Percentiles rank a stretch among this genome's conserved stretches.
Conservation (phyloP, 2,113 vertebrate genomes). For the Erythrolamprus reginae region DNA sequence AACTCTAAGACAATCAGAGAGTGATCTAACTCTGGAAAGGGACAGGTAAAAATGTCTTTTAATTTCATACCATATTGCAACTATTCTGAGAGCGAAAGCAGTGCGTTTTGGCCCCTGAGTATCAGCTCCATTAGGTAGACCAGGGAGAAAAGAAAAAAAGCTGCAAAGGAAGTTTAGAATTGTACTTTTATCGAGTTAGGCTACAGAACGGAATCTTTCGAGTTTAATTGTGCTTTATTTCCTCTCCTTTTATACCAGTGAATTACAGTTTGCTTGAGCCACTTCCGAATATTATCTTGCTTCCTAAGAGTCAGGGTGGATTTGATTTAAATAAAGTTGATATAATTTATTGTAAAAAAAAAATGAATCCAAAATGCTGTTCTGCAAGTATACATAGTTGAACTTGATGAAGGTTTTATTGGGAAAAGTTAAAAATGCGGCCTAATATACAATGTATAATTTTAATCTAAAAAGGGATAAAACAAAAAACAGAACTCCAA, state of each 20-base stretch:
- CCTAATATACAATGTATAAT: neutral
- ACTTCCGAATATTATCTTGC: neutral
- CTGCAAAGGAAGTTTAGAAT: neutral
- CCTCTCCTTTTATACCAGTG: neutral
- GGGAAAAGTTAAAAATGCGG: neutral
- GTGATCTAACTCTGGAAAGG: neutral
- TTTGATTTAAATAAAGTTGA: too few species aligned
- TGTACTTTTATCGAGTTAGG: neutral
- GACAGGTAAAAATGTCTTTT: neutral
- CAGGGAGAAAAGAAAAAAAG: neutral
- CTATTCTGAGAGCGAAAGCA: neutral
- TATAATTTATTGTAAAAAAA: neutral
- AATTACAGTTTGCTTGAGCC: neutral
- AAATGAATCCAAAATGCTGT: neutral
- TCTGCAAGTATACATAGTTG: neutral
- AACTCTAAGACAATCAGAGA: neutral
- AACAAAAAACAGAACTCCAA: neutral
- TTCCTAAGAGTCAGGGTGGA: neutral
- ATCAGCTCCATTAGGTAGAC: neutral
- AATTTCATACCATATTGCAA: neutral
- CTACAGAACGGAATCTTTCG: neutral
- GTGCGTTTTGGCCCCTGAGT: neutral
- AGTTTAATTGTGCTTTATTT: neutral
- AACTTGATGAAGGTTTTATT: neutral
- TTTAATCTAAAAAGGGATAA: neutral